Evolutionary conservation across 2,888 invertebrate species (phyloP).

Genomic region (Tenthredo scrophulariae): DNA sequence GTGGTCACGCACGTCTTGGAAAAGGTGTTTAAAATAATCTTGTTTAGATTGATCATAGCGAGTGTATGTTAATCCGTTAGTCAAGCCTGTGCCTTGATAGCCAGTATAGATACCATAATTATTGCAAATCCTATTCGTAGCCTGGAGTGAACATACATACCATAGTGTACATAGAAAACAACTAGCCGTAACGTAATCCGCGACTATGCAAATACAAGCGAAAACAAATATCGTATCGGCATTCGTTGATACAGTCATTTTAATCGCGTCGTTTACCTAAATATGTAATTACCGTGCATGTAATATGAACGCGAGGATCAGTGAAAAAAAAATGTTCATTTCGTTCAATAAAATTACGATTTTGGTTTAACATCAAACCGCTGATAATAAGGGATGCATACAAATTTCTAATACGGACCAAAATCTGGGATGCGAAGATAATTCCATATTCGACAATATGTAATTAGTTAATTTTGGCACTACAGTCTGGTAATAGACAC

Average conservation of each 20-base stretch:
- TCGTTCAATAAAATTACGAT: background rate
- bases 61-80: background rate
- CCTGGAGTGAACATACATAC: background rate
- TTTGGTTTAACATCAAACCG: background rate
- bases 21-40: slow-evolving; percentile 14
- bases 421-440: background rate
- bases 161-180: background rate
- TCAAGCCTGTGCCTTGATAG: background rate
- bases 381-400: background rate
- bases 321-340: background rate
- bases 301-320: too few relatives aligned
- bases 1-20: slow-evolving; percentile 25
- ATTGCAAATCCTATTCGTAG: background rate
- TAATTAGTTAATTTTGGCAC: background rate
- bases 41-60: background rate
- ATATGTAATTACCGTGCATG: too few relatives aligned
- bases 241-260: background rate
- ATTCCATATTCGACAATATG: background rate
- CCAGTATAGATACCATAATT: background rate
- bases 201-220: slow-evolving; percentile 33
- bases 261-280: background rate
- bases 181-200: slow-evolving; percentile 33
- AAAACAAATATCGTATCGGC: slow-evolving; percentile 14
- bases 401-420: background rate
- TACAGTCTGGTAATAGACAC: background rate